Percentiles rank a stretch among this genome's conserved stretches.
These are phyloP conservation scores for Tragelaphus strepsiceros DNA, from an alignment of 2,113 vertebrate species.

Conservation along the genomic window DNA sequence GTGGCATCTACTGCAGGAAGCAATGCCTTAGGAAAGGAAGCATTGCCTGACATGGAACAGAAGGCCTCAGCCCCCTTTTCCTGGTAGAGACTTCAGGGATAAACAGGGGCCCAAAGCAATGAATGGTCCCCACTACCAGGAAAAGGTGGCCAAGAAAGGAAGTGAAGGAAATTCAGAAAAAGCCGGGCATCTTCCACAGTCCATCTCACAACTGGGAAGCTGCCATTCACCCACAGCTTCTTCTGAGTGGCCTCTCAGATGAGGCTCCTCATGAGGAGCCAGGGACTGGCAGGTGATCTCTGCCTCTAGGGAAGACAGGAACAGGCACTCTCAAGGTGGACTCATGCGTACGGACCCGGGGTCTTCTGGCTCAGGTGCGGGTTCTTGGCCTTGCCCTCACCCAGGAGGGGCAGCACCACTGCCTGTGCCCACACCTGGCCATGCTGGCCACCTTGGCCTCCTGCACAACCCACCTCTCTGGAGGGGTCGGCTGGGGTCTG, in stretches of 20 bases:
- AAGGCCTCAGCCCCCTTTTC: neutral
- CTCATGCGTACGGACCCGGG: fast-evolving
- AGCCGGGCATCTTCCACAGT: fast-evolving
- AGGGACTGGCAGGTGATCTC: neutral
- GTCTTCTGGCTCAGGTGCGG: neutral
- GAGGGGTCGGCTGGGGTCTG: neutral
- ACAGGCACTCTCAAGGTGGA: neutral
- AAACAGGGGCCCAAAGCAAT: neutral
- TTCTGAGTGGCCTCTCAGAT: neutral
- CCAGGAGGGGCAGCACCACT: neutral
- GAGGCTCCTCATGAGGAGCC: neutral
- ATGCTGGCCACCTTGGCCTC: neutral
- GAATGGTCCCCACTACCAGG: neutral
- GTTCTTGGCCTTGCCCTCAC: neutral
- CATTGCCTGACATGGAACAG: neutral
- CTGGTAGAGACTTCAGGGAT: neutral
- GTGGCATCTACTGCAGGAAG: neutral
- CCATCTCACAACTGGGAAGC: neutral
- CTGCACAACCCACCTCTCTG: neutral
- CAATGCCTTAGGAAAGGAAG: neutral
- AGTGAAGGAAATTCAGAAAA: neutral
- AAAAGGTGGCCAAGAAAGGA: neutral
- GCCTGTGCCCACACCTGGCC: neutral
- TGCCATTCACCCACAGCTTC: neutral
- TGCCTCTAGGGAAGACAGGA: neutral